Percentiles rank a stretch among this genome's conserved stretches.
Conservation (phyloP, 1,140 invertebrate species). For the Drosophila carrolli region DNA sequence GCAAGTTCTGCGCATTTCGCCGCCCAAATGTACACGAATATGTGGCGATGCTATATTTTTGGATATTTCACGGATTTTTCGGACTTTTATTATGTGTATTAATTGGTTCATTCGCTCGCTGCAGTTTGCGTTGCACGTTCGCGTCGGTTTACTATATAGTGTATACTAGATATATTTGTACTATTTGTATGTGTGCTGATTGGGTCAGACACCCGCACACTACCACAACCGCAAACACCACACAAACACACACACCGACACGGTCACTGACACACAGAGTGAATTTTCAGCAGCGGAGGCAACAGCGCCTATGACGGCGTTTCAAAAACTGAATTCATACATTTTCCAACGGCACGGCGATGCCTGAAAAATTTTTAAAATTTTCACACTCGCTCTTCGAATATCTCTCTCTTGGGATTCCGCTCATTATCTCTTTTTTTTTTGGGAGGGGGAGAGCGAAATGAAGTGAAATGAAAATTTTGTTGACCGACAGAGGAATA, state of each 20-base stretch:
- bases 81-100: constrained; percentile 56
- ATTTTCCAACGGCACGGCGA: constrained; percentile 69
- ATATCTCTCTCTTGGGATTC: constrained; percentile 8
- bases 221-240: constrained; percentile 26
- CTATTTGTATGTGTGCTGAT: constrained; percentile 12
- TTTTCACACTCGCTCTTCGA: constrained; percentile 34
- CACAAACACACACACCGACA: not conserved
- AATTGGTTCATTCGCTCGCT: constrained; percentile 48
- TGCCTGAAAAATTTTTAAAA: constrained; percentile 68
- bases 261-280: constrained; percentile 17
- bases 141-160: constrained; percentile 13
- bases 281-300: constrained; percentile 43
- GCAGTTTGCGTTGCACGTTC: constrained; percentile 37
- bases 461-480: constrained; percentile 60
- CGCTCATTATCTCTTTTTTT: constrained; percentile 26
- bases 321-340: constrained; percentile 81
- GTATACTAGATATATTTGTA: constrained; percentile 2
- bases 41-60: constrained; percentile 28
- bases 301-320: constrained; percentile 77
- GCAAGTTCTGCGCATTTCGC: constrained; percentile 37
- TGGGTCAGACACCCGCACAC: constrained; percentile 49
- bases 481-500: constrained; percentile 62
- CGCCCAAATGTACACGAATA: constrained; percentile 30
- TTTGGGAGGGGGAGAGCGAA: constrained; percentile 6
- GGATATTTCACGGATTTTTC: constrained; percentile 40